Percentiles rank a stretch among this genome's conserved stretches.
Evolutionary conservation across 1,140 invertebrate species (phyloP).

Genomic region (Nomia melanderi): DNA sequence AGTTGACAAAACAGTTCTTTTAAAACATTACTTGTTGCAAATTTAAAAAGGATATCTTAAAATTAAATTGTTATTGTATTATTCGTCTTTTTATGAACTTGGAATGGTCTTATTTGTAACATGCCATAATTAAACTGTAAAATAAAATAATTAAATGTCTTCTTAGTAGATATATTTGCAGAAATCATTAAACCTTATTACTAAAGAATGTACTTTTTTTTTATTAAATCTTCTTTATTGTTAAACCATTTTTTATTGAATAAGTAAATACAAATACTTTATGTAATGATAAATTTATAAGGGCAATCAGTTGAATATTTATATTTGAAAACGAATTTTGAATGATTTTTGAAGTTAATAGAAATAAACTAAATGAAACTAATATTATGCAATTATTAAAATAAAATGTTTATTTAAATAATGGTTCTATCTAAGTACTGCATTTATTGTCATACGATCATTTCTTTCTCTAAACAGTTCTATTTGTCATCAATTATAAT

Average conservation of each 20-base stretch:
- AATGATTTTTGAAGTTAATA: background rate
- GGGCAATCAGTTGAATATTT: background rate
- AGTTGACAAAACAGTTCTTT: conserved; percentile 19
- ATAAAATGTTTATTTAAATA: conserved; percentile 9
- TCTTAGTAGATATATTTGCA: background rate
- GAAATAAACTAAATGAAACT: background rate
- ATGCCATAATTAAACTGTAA: conserved; percentile 22
- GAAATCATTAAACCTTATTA: background rate
- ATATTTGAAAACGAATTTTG: background rate
- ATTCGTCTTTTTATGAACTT: conserved; percentile 13
- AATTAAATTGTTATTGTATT: background rate
- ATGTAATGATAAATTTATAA: background rate
- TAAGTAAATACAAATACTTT: background rate
- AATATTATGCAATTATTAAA: conserved; percentile 1
- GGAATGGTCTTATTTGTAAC: conserved; percentile 23
- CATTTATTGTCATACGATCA: conserved; percentile 37
- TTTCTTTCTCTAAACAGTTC: conserved; percentile 4
- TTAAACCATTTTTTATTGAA: too few species aligned
- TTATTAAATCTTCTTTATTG: background rate
- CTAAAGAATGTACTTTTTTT: background rate
- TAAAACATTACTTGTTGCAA: background rate
- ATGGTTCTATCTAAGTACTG: conserved; percentile 32
- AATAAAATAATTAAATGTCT: conserved; percentile 1
- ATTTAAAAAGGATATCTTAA: background rate
- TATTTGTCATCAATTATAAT: conserved; percentile 8